Percentiles rank a stretch among this genome's conserved stretches.
phyloP scores from a whole-genome alignment of 2,888 invertebrate genomes.

The Blastobasis adustella region DNA sequence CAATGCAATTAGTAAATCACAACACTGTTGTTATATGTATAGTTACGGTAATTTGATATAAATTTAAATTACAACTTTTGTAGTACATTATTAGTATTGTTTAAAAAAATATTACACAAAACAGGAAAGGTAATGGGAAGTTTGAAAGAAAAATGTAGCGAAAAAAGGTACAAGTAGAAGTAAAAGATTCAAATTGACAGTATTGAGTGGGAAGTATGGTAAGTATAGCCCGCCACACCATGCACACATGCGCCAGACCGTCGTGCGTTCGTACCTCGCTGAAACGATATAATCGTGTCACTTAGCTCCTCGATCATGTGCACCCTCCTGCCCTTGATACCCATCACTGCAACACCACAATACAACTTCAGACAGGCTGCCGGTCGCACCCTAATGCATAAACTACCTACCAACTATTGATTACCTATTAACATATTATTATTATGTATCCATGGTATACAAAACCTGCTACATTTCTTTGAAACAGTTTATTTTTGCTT shows the following conservation, averaged over 20 bases:
- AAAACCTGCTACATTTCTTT: too few relatives aligned
- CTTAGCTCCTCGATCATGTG: conserved; percentile 99
- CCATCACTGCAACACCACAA: conserved; percentile 91
- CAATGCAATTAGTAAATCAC: not conserved
- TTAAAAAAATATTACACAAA: not conserved
- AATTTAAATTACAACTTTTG: too few relatives aligned
- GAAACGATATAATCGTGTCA: conserved; percentile 98
- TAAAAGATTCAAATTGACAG: too few relatives aligned
- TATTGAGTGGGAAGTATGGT: too few relatives aligned
- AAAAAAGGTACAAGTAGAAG: not conserved
- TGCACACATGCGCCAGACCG: conserved; percentile 46
- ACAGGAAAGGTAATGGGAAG: not conserved
- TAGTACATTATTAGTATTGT: not conserved
- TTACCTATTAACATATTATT: too few relatives aligned
- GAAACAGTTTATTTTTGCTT: too few relatives aligned
- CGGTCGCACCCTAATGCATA: not conserved
- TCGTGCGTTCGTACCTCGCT: conserved; percentile 90
- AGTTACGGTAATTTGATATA: too few relatives aligned
- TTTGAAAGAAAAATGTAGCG: not conserved
- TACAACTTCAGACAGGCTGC: conserved; percentile 34
- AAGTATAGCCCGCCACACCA: conserved; percentile 43
- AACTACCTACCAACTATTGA: too few relatives aligned
- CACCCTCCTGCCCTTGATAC: conserved; percentile 97
- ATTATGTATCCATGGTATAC: too few relatives aligned
- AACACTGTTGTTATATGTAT: too few relatives aligned